These are phyloP conservation scores for Dicrurus megarhynchus DNA, from an alignment of 2,113 vertebrate genomes.

Conservation along the genomic window DNA sequence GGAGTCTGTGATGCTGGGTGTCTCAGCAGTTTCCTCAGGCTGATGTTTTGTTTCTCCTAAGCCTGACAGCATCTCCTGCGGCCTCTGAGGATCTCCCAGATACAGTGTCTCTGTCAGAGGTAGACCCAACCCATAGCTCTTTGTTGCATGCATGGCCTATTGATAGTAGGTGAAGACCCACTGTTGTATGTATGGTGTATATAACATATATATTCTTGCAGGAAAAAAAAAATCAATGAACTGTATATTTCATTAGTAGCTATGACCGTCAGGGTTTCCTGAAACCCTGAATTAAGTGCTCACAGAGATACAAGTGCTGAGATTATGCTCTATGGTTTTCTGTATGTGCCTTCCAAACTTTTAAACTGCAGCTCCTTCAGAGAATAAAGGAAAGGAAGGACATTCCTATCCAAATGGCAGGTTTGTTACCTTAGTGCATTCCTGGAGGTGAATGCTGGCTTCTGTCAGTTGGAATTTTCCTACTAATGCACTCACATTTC, in stretches of 20 bases:
- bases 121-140: not conserved
- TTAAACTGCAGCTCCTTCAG: not conserved
- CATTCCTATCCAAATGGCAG: not conserved
- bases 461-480: not conserved
- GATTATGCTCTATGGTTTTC: not conserved
- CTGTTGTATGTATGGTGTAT: not conserved
- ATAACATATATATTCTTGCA: no score
- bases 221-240: accelerated
- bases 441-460: not conserved
- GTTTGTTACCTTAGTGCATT: accelerated
- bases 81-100: not conserved
- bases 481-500: not conserved
- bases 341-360: not conserved
- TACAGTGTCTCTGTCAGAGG: not conserved
- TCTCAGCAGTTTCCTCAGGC: not conserved
- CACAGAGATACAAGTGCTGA: not conserved
- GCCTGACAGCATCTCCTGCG: not conserved
- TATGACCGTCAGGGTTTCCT: not conserved
- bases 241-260: not conserved
- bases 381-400: not conserved
- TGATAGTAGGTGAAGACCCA: not conserved
- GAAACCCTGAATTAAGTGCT: not conserved
- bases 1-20: not conserved
- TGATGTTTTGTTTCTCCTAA: not conserved
- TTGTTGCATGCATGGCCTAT: not conserved